Conservation (phyloP, 2,113 vertebrate species). For the Brachyhypopomus occidentalis region DNA sequence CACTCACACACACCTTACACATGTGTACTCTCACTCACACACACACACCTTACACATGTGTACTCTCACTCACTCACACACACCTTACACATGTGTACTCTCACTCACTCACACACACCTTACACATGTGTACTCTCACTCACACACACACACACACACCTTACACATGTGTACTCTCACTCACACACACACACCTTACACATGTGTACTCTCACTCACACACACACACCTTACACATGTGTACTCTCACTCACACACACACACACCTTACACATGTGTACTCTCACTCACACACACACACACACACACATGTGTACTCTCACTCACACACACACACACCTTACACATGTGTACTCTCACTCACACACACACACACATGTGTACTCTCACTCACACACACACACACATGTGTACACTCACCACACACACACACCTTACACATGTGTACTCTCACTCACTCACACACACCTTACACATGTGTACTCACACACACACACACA, state of each 20-base stretch:
- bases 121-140: too few relatives aligned
- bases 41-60: too few relatives aligned
- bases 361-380: too few relatives aligned
- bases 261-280: too few relatives aligned
- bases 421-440: background rate
- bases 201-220: too few relatives aligned
- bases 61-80: too few relatives aligned
- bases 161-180: slow-evolving; percentile 24
- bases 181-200: slow-evolving; percentile 1
- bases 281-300: background rate
- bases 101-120: slow-evolving; percentile 7
- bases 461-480: too few relatives aligned
- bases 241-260: slow-evolving; percentile 12
- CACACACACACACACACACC: background rate
- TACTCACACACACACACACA: too few relatives aligned
- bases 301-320: slow-evolving; percentile 8
- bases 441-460: slow-evolving; percentile 9
- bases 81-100: too few relatives aligned
- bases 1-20: background rate
- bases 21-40: slow-evolving; percentile 15
- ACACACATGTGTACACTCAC: too few relatives aligned
- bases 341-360: too few relatives aligned
- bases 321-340: background rate
- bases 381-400: slow-evolving; percentile 12
- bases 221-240: too few relatives aligned